Evolutionary conservation across 92 coral and sea anemone species (phyloP).

Genomic region (Pocillopora grandis): DNA sequence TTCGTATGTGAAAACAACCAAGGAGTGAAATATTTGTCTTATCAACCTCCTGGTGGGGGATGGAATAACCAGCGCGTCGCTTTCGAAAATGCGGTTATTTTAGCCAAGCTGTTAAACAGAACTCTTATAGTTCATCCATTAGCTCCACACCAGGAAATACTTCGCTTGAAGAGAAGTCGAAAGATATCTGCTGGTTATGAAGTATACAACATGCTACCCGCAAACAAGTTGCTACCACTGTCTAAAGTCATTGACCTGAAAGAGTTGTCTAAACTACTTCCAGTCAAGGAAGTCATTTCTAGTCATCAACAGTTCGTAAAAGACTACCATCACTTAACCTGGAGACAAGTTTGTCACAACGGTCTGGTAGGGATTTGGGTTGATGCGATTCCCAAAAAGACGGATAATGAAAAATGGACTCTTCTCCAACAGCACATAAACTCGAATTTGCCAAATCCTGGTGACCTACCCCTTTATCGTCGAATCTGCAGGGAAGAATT

Average conservation of each 20-base stretch:
- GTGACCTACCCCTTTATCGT: conserved; percentile 53
- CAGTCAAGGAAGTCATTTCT: conserved; percentile 73
- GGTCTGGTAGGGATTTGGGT: conserved; percentile 85
- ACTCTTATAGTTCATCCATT: conserved; percentile 90
- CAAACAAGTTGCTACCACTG: conserved; percentile 64
- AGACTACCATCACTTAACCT: conserved; percentile 38
- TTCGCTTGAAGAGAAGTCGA: conserved; percentile 46
- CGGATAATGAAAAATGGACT: conserved; percentile 49
- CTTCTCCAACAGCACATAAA: conserved; percentile 29
- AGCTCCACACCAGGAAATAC: conserved; percentile 80
- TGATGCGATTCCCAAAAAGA: conserved; percentile 60
- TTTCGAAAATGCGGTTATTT: conserved; percentile 89
- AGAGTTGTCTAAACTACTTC: conserved; percentile 65
- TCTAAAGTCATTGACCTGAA: conserved; percentile 77
- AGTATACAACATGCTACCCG: conserved; percentile 66
- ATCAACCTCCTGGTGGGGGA: conserved; percentile 99
- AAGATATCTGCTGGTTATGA: conserved; percentile 50
- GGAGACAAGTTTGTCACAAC: conserved; percentile 83
- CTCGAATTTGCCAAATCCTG: background rate
- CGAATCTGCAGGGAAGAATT: conserved; percentile 58
- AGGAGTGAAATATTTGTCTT: conserved; percentile 70
- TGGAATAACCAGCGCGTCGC: conserved; percentile 99
- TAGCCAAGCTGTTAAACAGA: conserved; percentile 79
- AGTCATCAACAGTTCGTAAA: conserved; percentile 66
- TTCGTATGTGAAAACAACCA: conserved; percentile 43